Base-by-base conservation (phyloP, 2,797 vertebrate species). In the Rhynchonycteris naso region DNA sequence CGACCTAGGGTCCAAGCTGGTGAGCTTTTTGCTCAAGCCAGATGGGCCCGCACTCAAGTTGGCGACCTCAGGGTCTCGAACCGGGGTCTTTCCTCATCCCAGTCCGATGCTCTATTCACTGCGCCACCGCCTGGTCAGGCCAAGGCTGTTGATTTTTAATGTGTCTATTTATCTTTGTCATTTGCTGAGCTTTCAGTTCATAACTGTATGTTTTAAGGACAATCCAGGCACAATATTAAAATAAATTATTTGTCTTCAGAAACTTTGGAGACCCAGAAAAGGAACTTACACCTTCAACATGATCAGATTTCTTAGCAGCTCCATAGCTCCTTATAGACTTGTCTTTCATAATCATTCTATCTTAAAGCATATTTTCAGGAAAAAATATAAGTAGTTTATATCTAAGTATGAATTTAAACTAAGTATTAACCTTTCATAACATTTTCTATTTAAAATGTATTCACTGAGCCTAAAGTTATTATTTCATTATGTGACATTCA, bases 391-490 rank as follows among this genome's bases (percentile, higher is more conserved):
- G 4, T 85, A 63, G 56, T 54, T 86, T 81, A 88, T 26, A 75
- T 50, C 15, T 68, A 50, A n/a, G 35, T 72, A 3, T 59, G 86
- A 72, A 7, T 79, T 89, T 54, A 47, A 65, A 81, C 30, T 71
- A 43, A 78, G 33, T 76, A 18, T 66, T 75, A 63, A 69, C 56
- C 47, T 87, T 50, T 76, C 15, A 14, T 38, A 21, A 12, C 26
- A 69, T 38, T 91, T 93, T 93, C 4, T 26, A 19, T 50, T 58
- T 65, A 58, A 85, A 78, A 93, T 91, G 2, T 38, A 86, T 65
- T 87, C 47, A 38, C 26, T 43, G 43, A 83, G 38, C 8, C 59
- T 91, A 9, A 38, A 76, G 78, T 28, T 83, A 91, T 71, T 93
- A 82, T 87, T 65, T 82, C 26, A 87, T 66, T 89, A n/a, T 38